Evolutionary conservation across 2,113 vertebrate genomes (phyloP), one percentile per base, ranked within the genome.

Genomic region (Motacilla alba): DNA sequence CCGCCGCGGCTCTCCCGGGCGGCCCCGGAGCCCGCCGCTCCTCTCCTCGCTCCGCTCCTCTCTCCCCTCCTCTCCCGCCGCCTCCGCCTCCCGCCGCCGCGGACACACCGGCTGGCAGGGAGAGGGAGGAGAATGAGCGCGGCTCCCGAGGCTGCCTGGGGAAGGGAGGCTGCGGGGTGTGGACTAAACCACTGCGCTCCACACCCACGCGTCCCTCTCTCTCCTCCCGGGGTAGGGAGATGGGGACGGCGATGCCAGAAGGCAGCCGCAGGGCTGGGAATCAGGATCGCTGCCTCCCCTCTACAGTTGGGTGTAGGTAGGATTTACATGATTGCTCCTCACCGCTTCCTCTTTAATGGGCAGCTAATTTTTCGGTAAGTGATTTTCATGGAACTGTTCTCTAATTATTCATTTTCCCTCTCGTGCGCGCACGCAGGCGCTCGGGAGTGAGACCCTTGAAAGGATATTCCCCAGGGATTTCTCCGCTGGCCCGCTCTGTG

Each of bases 311-410:
- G 44, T 79, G 30, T 86, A 92, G 97, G 96, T 95, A 87, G 89
- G 67, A 92, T 92, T 87, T 53, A 72, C 95, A 63, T 63, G 78
- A 83, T 66, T 14, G 93, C 89, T 91, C 70, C 80, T 78, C 88
- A 15, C 70, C 22, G 94, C 96, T 86, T 75, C 95, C 92, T 59
- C 13, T 88, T 94, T 93, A 97, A 97, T 27, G 95, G 97, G 96
- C 97, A 97, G 98, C 96, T 97, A 94, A 96, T 98, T 97, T 98
- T 96, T 96, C 94, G 86, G 95, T 93, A 95, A 98, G 94, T 87
- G 97, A 94, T 97, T 97, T 96, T 96, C 96, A 93, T 78, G 84
- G 92, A 85, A 95, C 95, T 81, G 86, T 60, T 95, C 53, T 67
- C 97, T 78, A 97, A 95, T 94, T 88, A 91, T 88, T 96, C 95